Percentiles rank a stretch among this genome's conserved stretches.
Conservation (phyloP, 1,140 invertebrate species). For the Homalodisca vitripennis region DNA sequence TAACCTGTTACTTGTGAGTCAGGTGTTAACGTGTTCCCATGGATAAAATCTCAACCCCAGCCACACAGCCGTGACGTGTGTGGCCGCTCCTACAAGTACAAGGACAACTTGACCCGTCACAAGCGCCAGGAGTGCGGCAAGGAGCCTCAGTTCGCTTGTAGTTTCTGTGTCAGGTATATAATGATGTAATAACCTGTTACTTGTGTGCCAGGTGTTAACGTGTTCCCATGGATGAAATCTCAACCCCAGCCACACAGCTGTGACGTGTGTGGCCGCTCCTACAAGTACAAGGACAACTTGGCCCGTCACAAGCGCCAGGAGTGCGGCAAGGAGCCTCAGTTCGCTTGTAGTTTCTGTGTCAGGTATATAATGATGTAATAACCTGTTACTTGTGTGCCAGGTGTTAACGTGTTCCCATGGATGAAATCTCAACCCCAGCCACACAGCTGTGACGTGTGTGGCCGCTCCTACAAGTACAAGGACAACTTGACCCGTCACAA, state of each 20-base stretch:
- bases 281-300: constrained; percentile 57
- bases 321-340: constrained; percentile 58
- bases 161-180: constrained; percentile 49
- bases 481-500: constrained; percentile 50
- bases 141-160: constrained; percentile 56
- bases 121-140: constrained; percentile 58
- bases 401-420: too few relatives aligned
- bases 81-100: constrained; percentile 61
- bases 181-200: too few relatives aligned
- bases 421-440: too few relatives aligned
- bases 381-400: too few relatives aligned
- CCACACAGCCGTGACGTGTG: constrained; percentile 55
- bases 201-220: too few relatives aligned
- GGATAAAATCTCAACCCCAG: too few relatives aligned
- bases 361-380: too few relatives aligned
- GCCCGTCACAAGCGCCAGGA: constrained; percentile 51
- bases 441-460: constrained; percentile 56
- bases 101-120: constrained; percentile 50
- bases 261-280: constrained; percentile 61
- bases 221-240: too few relatives aligned
- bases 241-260: too few relatives aligned
- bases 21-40: too few relatives aligned
- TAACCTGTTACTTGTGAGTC: too few relatives aligned
- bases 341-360: constrained; percentile 53
- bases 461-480: constrained; percentile 61